Evolutionary conservation across 2,797 vertebrate genomes (phyloP).

Genomic region (Arrhamphus sclerolepis): DNA sequence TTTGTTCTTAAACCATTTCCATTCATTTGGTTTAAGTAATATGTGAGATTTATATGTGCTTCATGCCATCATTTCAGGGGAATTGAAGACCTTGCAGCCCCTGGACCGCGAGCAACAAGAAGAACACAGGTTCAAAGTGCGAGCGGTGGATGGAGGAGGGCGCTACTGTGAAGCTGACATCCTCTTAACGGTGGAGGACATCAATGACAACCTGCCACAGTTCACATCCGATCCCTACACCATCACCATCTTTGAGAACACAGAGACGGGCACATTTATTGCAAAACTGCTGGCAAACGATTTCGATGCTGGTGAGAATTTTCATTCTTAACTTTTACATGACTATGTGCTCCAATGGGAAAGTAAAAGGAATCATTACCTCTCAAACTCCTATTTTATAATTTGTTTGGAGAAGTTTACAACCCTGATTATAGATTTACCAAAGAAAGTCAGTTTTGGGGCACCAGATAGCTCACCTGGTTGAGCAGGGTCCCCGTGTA

Average conservation of each 20-base stretch:
- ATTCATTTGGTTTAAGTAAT: too few species aligned
- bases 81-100: conserved; percentile 87
- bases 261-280: conserved; percentile 88
- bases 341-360: neutral
- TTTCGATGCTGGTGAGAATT: conserved; percentile 84
- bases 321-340: neutral
- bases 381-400: neutral
- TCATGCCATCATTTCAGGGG: conserved; percentile 79
- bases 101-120: conserved; percentile 90
- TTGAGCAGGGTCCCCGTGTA: too few species aligned
- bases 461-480: too few species aligned
- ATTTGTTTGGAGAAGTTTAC: neutral
- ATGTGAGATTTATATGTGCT: neutral
- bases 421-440: too few species aligned
- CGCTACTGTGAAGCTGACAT: conserved; percentile 88
- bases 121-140: conserved; percentile 84
- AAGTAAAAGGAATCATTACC: neutral
- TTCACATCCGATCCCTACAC: conserved; percentile 88
- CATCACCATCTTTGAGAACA: conserved; percentile 95
- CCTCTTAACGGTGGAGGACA: conserved; percentile 87
- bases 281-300: conserved; percentile 91
- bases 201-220: conserved; percentile 93
- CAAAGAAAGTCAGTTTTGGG: too few species aligned
- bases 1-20: neutral
- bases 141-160: conserved; percentile 91